phyloP scores from a whole-genome alignment of 2,113 vertebrate species.

The Anguilla japonica region DNA sequence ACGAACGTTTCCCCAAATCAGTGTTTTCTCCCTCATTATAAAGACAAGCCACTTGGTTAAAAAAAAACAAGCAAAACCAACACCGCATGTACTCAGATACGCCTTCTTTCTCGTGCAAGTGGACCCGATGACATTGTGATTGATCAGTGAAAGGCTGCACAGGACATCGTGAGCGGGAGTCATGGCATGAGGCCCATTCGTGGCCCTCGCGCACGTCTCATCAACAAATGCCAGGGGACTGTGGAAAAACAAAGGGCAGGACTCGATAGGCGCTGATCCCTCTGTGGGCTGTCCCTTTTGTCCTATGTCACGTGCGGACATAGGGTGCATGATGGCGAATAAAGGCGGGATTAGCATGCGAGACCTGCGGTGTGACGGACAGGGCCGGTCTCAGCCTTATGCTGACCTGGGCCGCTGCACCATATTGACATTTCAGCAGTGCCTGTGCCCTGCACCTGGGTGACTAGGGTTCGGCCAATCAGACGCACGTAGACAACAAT shows the following conservation, averaged over 20 bases:
- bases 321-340: background rate
- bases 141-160: background rate
- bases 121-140: background rate
- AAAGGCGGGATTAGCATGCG: slow-evolving; percentile 9
- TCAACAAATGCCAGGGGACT: background rate
- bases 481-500: background rate
- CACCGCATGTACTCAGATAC: background rate
- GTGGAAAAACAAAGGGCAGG: background rate
- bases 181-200: too few relatives aligned
- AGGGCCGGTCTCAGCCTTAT: background rate
- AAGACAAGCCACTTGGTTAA: background rate
- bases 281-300: background rate
- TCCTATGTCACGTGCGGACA: slow-evolving; percentile 11
- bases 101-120: background rate
- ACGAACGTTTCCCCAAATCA: background rate
- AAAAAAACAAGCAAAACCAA: background rate
- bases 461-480: background rate
- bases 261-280: background rate
- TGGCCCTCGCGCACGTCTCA: background rate
- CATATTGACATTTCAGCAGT: slow-evolving; percentile 8
- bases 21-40: background rate
- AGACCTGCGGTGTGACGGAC: background rate
- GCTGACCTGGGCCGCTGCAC: background rate
- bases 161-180: background rate
- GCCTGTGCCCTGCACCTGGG: slow-evolving; percentile 11